These are phyloP conservation scores for Epicampocera succincta DNA, from an alignment of 2,888 invertebrate genomes.

Conservation along the genomic window DNA sequence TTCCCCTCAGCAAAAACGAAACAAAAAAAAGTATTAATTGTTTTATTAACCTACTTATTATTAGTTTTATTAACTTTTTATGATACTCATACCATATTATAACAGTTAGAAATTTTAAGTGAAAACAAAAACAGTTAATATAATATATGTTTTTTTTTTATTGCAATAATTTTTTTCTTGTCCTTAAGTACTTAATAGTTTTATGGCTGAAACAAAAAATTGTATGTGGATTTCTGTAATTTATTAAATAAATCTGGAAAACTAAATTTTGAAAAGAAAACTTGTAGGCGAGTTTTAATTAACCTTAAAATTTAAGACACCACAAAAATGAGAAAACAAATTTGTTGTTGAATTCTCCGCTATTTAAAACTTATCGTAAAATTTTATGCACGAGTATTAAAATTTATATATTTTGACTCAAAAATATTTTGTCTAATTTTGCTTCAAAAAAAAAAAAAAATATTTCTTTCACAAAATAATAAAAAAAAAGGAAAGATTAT, in stretches of 20 bases:
- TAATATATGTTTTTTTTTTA: conserved; percentile 40
- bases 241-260: conserved; percentile 56
- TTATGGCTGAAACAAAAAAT: conserved; percentile 46
- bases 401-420: too few relatives aligned
- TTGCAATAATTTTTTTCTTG: conserved; percentile 27
- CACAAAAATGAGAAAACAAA: too few relatives aligned
- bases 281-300: not conserved
- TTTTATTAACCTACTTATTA: conserved; percentile 52
- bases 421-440: too few relatives aligned
- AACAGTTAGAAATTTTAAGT: conserved; percentile 46
- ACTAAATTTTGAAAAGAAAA: conserved; percentile 1
- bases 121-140: conserved; percentile 31
- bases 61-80: conserved; percentile 64
- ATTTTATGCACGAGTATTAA: too few relatives aligned
- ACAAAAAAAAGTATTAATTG: conserved; percentile 67
- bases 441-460: too few relatives aligned
- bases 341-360: too few relatives aligned
- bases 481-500: too few relatives aligned
- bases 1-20: not conserved
- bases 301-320: not conserved
- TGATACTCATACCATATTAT: conserved; percentile 66
- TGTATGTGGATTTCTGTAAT: conserved; percentile 52
- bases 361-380: too few relatives aligned
- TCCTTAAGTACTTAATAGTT: conserved; percentile 46
- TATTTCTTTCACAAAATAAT: too few relatives aligned